Percentiles rank a stretch among this genome's conserved stretches.
phyloP scores from a whole-genome alignment of 2,888 invertebrate genomes.

The Teleiodes luculella region DNA sequence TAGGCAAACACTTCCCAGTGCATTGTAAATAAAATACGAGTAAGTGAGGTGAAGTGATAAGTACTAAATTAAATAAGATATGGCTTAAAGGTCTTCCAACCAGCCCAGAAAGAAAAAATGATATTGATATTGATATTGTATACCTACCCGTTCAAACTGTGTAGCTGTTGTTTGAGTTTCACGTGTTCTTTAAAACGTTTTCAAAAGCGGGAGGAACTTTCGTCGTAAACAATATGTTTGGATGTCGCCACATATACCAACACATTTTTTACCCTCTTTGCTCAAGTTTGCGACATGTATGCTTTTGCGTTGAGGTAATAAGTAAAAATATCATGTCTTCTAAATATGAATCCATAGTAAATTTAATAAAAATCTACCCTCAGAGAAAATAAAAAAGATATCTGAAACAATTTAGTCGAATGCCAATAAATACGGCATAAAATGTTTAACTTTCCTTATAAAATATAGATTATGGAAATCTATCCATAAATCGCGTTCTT shows the following conservation, averaged over 20 bases:
- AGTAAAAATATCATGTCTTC: neutral
- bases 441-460: slow-evolving; percentile 11
- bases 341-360: neutral
- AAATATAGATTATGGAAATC: slow-evolving; percentile 14
- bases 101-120: too few relatives aligned
- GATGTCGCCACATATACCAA: slow-evolving; percentile 36
- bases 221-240: slow-evolving; percentile 42
- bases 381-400: slow-evolving; percentile 7
- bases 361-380: neutral
- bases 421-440: slow-evolving; percentile 5
- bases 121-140: too few relatives aligned
- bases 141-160: neutral
- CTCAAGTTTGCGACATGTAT: slow-evolving; percentile 31
- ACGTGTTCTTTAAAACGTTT: slow-evolving; percentile 32
- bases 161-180: slow-evolving; percentile 29
- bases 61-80: too few relatives aligned
- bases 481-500: slow-evolving; percentile 30
- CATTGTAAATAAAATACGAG: too few relatives aligned
- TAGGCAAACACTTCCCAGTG: too few relatives aligned
- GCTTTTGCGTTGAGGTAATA: slow-evolving; percentile 21
- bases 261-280: slow-evolving; percentile 34
- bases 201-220: slow-evolving; percentile 38
- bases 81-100: too few relatives aligned
- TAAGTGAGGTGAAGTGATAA: too few relatives aligned
- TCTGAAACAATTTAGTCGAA: slow-evolving; percentile 4